Conservation (phyloP, 2,113 vertebrate genomes). For the Rhinopomastus cyanomelas region DNA sequence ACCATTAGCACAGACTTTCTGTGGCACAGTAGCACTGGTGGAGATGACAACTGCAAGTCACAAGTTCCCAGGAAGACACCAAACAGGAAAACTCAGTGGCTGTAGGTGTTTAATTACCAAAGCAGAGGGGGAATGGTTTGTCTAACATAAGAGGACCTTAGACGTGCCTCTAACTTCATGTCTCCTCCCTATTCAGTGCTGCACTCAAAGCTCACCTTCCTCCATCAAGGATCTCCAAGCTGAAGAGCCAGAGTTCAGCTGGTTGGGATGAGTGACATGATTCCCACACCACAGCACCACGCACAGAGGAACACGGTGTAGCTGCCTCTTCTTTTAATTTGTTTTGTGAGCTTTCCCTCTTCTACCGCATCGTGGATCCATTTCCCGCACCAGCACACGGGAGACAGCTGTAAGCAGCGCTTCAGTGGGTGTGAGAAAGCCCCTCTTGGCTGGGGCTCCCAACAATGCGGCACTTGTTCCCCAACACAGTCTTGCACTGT, state of each 20-base stretch:
- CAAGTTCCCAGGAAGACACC: not conserved
- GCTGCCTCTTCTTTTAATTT: not conserved
- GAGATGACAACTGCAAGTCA: not conserved
- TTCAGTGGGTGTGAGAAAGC: slow-evolving; percentile 56
- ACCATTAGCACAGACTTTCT: not conserved
- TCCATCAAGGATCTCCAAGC: not conserved
- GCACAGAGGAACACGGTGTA: not conserved
- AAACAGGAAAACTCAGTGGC: accelerated
- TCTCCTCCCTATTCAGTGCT: not conserved
- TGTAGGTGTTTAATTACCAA: not conserved
- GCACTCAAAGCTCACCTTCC: not conserved
- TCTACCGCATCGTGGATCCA: not conserved
- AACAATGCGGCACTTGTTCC: slow-evolving; percentile 42
- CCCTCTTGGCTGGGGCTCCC: slow-evolving; percentile 30
- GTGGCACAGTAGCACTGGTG: accelerated
- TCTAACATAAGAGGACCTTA: not conserved
- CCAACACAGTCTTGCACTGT: slow-evolving; percentile 37
- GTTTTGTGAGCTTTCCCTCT: not conserved
- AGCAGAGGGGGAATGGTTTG: not conserved
- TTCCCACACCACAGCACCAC: not conserved
- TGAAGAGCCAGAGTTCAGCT: not conserved
- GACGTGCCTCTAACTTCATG: not conserved
- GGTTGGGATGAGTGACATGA: not conserved
- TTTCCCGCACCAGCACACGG: slow-evolving; percentile 9
- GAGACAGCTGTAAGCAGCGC: slow-evolving; percentile 51